phyloP scores from a whole-genome alignment of 2,113 vertebrate species.

The Dryoscopus gambensis region DNA sequence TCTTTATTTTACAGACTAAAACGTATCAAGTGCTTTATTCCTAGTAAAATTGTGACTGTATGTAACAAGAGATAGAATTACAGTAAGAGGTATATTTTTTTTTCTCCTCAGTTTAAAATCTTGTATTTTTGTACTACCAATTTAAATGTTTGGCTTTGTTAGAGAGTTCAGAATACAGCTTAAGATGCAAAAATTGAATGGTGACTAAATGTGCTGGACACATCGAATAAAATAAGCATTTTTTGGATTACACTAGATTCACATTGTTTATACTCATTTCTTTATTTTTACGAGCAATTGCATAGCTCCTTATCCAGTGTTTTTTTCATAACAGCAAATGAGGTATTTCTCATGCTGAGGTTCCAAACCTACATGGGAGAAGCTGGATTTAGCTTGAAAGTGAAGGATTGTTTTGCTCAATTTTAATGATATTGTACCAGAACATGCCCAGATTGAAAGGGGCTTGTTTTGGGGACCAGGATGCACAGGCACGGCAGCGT shows the following conservation, averaged over 20 bases:
- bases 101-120: conserved; percentile 12
- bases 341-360: not conserved
- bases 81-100: conserved; percentile 9
- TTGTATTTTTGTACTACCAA: conserved; percentile 60
- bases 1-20: conserved; percentile 6
- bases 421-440: not conserved
- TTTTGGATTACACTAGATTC: conserved; percentile 10
- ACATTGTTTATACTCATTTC: not conserved
- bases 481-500: fast-evolving
- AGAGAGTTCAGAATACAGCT: conserved; percentile 11
- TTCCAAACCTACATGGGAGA: not conserved
- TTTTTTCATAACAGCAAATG: not conserved
- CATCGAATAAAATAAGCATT: conserved; percentile 64
- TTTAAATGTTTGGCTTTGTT: conserved; percentile 40
- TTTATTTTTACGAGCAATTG: not conserved
- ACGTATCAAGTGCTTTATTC: conserved; percentile 42
- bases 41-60: conserved; percentile 12
- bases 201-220: conserved; percentile 64
- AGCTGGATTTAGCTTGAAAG: not conserved
- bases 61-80: not conserved
- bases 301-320: not conserved
- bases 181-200: conserved; percentile 10
- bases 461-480: not conserved
- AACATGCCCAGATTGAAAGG: not conserved
- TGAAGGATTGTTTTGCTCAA: not conserved